These are phyloP conservation scores for Xenopus tropicalis DNA, from an alignment of 2,113 vertebrate genomes.

Conservation along the genomic window UCB_Xtro_10.0 CM004448.2:96214501-96215000, in stretches of 20 bases:
- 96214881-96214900: not conserved
- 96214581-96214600: constrained; percentile 93
- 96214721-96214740: constrained; percentile 67
- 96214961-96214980: too few relatives aligned
- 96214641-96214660: constrained; percentile 79
- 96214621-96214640: constrained; percentile 88
- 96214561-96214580: constrained; percentile 65
- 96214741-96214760: constrained; percentile 85
- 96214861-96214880: not conserved
- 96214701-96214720: constrained; percentile 83
- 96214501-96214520: too few relatives aligned
- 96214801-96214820: constrained; percentile 69
- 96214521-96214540: not conserved
- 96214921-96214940: too few relatives aligned
- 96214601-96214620: constrained; percentile 89
- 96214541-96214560: not conserved
- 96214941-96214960: too few relatives aligned
- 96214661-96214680: constrained; percentile 52
- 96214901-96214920: not conserved
- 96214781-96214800: constrained; percentile 87
- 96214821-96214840: constrained; percentile 71
- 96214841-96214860: constrained; percentile 65
- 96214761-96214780: constrained; percentile 87
- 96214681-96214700: constrained; percentile 75
- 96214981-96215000: too few relatives aligned